phyloP scores from a whole-genome alignment of 2,888 invertebrate genomes.

The Trichacis sp. region DNA sequence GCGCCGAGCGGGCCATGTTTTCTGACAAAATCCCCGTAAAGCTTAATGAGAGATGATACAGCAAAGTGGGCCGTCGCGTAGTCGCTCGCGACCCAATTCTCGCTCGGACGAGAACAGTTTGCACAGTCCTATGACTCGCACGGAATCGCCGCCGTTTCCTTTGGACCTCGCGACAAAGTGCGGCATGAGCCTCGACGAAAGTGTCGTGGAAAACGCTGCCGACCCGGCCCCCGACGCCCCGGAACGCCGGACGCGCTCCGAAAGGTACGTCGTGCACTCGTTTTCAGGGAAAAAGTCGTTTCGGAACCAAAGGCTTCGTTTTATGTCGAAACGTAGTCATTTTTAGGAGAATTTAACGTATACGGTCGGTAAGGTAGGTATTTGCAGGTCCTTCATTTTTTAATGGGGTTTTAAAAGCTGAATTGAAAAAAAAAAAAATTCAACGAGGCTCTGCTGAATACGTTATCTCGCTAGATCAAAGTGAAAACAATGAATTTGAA shows the following conservation, averaged over 20 bases:
- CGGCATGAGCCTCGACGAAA: constrained; percentile 42
- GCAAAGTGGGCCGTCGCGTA: constrained; percentile 53
- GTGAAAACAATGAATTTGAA: too few relatives aligned
- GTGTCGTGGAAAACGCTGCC: constrained; percentile 17
- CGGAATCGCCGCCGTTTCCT: constrained; percentile 47
- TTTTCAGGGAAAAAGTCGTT: too few relatives aligned
- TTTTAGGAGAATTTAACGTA: too few relatives aligned
- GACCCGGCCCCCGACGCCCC: constrained; percentile 24
- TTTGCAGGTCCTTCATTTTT: too few relatives aligned
- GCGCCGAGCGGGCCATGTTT: background rate
- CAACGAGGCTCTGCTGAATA: too few relatives aligned
- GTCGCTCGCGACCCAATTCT: constrained; percentile 56
- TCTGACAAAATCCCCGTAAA: constrained; percentile 44
- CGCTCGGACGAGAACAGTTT: constrained; percentile 51
- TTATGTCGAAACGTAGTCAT: too few relatives aligned
- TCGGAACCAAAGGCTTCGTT: too few relatives aligned
- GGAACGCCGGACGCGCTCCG: constrained; percentile 59
- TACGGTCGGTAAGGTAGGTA: too few relatives aligned
- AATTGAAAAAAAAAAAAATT: too few relatives aligned
- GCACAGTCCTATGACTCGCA: constrained; percentile 50
- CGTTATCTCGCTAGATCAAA: too few relatives aligned
- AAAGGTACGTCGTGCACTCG: too few relatives aligned
- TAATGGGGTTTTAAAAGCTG: too few relatives aligned
- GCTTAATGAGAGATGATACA: constrained; percentile 55
- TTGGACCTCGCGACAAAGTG: constrained; percentile 50